A percentile compares a stretch with the other conserved stretches of the same genome.
Evolutionary conservation across 2,113 vertebrate species (phyloP).

Genomic region (zebrafish (Danio rerio)): DNA sequence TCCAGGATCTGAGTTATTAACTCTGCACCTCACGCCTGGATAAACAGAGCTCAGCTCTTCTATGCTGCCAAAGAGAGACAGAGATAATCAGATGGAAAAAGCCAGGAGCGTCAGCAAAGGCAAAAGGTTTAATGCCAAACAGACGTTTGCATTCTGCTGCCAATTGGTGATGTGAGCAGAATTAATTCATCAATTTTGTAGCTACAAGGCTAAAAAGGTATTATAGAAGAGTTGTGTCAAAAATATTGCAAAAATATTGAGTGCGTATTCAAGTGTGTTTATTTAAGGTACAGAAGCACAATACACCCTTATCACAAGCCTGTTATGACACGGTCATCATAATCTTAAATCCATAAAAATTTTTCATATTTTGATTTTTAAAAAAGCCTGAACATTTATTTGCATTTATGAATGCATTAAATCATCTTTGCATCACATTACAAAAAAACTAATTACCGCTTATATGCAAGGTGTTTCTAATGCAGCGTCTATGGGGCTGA

Average conservation of each 20-base stretch:
- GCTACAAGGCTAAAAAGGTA: not conserved
- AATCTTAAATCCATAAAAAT: too few relatives aligned
- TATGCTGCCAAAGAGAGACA: not conserved
- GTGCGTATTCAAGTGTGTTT: not conserved
- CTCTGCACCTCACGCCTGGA: not conserved
- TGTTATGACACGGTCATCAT: too few relatives aligned
- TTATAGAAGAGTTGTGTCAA: not conserved
- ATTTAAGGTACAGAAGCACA: too few relatives aligned
- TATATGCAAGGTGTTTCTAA: too few relatives aligned
- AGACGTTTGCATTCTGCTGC: conserved; percentile 15
- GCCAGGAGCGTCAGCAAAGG: not conserved
- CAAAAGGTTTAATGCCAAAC: not conserved
- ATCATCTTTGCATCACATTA: too few relatives aligned
- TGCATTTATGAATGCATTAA: too few relatives aligned
- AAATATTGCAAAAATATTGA: not conserved
- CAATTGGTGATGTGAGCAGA: not conserved
- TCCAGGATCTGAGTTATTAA: conserved; percentile 6
- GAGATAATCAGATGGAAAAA: conserved; percentile 31
- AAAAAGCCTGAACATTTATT: too few relatives aligned
- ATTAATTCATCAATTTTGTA: not conserved
- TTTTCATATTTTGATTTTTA: too few relatives aligned
- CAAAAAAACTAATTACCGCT: too few relatives aligned
- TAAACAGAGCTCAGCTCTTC: conserved; percentile 15
- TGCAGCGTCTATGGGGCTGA: too few relatives aligned
- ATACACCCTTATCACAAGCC: too few relatives aligned